Base-by-base conservation (phyloP, 2,888 invertebrate species). In the Dryadula phaetusa region DNA sequence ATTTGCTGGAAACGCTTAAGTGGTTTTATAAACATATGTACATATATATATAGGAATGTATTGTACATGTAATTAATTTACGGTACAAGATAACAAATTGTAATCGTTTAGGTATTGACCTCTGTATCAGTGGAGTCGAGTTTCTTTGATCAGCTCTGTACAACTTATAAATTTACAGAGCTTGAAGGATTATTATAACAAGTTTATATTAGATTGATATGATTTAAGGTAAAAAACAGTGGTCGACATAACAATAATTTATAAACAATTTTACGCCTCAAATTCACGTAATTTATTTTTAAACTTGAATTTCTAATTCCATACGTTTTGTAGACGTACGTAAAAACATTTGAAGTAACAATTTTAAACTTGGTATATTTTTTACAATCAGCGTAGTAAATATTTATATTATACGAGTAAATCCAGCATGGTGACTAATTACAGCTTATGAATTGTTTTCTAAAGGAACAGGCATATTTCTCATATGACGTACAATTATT, bases 401-500 rank as follows among this genome's bases (percentile, higher is more conserved):
- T 22, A n/a, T n/a, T 47, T 25, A 7, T 25, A 28, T 28, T 49
- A 28, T 28, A n/a, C n/a, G n/a, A n/a, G n/a, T n/a, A 49, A 49
- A 28, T 28, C n/a, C 3, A 28, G 28, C n/a, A 49, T 8, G 16
- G 25, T 16, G n/a, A 49, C 4, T 18, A 20, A 53, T 52, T 14
- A 54, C 14, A 34, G 34, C 12, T 20, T 14, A 42, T 49, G 22
- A 34, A 62, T 65, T 40, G 28, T 37, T 52, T 58, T 16, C 37
- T 58, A 44, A 69, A 44, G 28, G 28, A 62, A 25, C 62, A 22
- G 37, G 14, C 79, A 82, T 81, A 72, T 80, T 80, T 82, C 80
- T 75, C 82, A 80, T 76, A 70, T 80, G 75, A 76, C 71, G 53
- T 68, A 69, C 70, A 66, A 68, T 72, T 71, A 62, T 61, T 70